Evolutionary conservation across 2,888 invertebrate genomes (phyloP).

Genomic region (Papilio elwesi): DNA sequence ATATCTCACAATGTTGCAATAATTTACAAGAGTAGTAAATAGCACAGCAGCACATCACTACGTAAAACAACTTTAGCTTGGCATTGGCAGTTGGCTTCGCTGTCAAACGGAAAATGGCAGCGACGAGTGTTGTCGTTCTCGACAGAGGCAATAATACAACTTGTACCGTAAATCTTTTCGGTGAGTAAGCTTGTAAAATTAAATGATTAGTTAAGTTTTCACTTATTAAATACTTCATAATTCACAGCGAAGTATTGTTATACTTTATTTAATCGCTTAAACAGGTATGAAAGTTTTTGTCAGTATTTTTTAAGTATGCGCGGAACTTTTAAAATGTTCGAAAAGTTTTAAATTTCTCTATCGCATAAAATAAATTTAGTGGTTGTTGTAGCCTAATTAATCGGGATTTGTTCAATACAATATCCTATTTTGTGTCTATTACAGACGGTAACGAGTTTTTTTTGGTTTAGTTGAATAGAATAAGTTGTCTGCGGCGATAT

Average conservation of each 20-base stretch:
- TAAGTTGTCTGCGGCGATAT: constrained; percentile 77
- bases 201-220: constrained; percentile 33
- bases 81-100: constrained; percentile 74
- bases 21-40: not conserved
- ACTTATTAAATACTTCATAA: constrained; percentile 6
- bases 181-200: constrained; percentile 83
- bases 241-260: constrained; percentile 20
- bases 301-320: constrained; percentile 66
- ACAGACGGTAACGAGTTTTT: constrained; percentile 69
- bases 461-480: constrained; percentile 70
- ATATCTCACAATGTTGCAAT: not conserved
- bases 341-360: constrained; percentile 42
- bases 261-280: constrained; percentile 52
- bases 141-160: constrained; percentile 98
- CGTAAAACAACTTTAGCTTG: constrained; percentile 45
- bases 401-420: constrained; percentile 46
- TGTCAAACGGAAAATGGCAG: constrained; percentile 88
- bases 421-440: constrained; percentile 33
- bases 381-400: constrained; percentile 53
- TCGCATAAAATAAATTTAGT: constrained; percentile 41
- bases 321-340: constrained; percentile 71
- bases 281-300: constrained; percentile 67
- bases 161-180: constrained; percentile 98
- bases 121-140: constrained; percentile 97
- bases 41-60: constrained; percentile 42